phyloP scores from a whole-genome alignment of 1,140 invertebrate species.

The Drosophila kurseongensis region DNA sequence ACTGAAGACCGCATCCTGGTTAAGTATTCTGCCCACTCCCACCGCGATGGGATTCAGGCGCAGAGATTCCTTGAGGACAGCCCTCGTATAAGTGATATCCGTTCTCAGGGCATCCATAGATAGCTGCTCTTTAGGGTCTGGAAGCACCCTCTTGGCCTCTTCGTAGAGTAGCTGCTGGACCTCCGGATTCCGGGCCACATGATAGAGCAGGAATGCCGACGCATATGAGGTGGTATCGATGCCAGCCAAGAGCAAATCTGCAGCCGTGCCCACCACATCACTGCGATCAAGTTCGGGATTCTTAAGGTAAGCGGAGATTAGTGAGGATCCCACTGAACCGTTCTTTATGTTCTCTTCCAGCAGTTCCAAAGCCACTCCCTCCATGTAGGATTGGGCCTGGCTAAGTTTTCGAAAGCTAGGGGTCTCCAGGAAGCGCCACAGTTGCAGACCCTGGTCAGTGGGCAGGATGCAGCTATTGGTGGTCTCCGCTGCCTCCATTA shows the following conservation, averaged over 20 bases:
- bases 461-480: constrained; percentile 89
- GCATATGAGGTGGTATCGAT: constrained; percentile 95
- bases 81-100: constrained; percentile 90
- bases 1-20: constrained; percentile 90
- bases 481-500: constrained; percentile 89
- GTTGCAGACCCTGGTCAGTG: constrained; percentile 90
- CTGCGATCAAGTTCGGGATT: constrained; percentile 89
- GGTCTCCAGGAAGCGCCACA: constrained; percentile 91
- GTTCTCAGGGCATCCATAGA: constrained; percentile 87
- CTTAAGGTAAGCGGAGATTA: constrained; percentile 89
- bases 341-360: constrained; percentile 86
- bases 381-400: constrained; percentile 90
- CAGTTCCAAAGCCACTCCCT: constrained; percentile 89
- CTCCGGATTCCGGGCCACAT: constrained; percentile 90
- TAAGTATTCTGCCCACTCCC: constrained; percentile 91
- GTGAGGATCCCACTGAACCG: constrained; percentile 68
- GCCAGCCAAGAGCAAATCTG: constrained; percentile 93
- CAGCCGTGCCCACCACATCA: constrained; percentile 92
- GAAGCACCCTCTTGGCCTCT: constrained; percentile 88
- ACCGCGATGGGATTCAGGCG: constrained; percentile 93
- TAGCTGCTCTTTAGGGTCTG: constrained; percentile 85
- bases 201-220: constrained; percentile 92
- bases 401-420: constrained; percentile 90
- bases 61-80: constrained; percentile 93
- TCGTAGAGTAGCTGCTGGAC: constrained; percentile 90